Conservation (phyloP, 1,140 invertebrate species). For the Euborellia annulipes region DNA sequence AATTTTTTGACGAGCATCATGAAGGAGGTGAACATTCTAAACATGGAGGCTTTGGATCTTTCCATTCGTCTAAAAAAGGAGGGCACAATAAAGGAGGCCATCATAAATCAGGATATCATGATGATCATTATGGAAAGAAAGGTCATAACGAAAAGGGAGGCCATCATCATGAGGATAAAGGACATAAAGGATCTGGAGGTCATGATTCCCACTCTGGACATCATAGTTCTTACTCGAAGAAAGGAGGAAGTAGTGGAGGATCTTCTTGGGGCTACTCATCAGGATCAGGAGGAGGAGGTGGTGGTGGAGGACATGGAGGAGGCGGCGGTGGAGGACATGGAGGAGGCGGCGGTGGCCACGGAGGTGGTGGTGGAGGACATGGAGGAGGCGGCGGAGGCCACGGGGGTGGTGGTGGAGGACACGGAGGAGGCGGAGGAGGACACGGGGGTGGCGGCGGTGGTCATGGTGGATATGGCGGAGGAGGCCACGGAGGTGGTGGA, state of each 20-base stretch:
- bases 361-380: too few species aligned
- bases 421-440: too few species aligned
- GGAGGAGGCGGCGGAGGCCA: too few species aligned
- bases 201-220: conserved; percentile 29
- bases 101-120: conserved; percentile 17
- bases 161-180: conserved; percentile 35
- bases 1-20: conserved; percentile 15
- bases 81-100: conserved; percentile 30
- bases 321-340: too few species aligned
- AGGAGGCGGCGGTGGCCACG: too few species aligned
- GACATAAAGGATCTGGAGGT: conserved; percentile 34
- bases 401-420: too few species aligned
- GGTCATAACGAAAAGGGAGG: conserved; percentile 35
- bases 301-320: too few species aligned
- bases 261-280: conserved; percentile 32
- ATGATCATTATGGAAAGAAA: conserved; percentile 38
- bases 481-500: too few species aligned
- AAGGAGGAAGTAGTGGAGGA: conserved; percentile 31
- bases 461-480: too few species aligned
- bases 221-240: conserved; percentile 28
- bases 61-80: conserved; percentile 10
- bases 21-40: conserved; percentile 13
- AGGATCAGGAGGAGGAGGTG: conserved; percentile 20
- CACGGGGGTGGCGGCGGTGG: too few species aligned
- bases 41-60: conserved; percentile 7